Percentiles rank a stretch among this genome's conserved stretches.
phyloP scores from a whole-genome alignment of 2,797 vertebrate species.

The Enteromius treurensis region DNA sequence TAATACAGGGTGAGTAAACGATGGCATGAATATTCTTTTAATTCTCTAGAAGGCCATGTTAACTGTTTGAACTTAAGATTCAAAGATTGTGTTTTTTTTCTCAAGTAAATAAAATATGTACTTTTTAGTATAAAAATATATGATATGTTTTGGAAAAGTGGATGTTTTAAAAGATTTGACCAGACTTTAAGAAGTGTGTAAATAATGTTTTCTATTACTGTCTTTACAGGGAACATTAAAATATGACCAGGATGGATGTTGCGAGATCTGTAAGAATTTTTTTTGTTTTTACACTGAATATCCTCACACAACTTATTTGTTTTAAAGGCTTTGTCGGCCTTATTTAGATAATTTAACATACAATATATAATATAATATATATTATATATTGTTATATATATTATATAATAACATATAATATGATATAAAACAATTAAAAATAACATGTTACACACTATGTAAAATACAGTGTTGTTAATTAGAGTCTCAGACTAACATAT shows the following conservation, averaged over 20 bases:
- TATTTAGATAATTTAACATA: background rate
- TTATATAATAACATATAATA: too few species aligned
- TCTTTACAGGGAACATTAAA: slow-evolving; percentile 76
- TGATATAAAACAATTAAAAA: background rate
- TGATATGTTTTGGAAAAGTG: background rate
- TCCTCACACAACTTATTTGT: background rate
- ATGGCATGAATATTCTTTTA: background rate
- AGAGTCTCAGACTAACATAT: background rate
- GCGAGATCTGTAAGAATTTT: slow-evolving; percentile 85
- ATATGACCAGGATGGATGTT: slow-evolving; percentile 78
- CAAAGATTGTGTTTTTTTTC: background rate
- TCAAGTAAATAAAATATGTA: background rate
- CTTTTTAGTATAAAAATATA: background rate
- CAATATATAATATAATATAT: too few species aligned
- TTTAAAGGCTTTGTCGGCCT: background rate
- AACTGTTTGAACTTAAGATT: background rate
- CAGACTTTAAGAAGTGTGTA: background rate
- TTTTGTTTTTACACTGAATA: slow-evolving; percentile 7
- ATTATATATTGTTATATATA: too few species aligned
- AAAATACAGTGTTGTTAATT: background rate
- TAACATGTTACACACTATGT: background rate
- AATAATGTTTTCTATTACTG: background rate
- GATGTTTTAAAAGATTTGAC: background rate
- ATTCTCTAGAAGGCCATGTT: background rate
- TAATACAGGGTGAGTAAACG: background rate